Conservation (phyloP, 2,888 invertebrate species). For the Prosopocoilus inquinatus region DNA sequence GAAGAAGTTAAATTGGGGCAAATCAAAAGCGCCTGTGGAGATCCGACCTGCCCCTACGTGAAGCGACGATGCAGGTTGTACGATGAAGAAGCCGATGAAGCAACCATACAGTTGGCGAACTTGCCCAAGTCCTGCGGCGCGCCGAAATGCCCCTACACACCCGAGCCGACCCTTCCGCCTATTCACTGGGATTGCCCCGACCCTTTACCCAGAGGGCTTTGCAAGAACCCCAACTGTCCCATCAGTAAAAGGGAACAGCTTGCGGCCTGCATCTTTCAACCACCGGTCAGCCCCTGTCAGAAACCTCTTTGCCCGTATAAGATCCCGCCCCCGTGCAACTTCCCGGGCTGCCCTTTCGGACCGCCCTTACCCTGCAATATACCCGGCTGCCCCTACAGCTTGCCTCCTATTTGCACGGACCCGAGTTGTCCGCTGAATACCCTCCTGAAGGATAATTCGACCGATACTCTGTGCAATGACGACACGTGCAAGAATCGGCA, state of each 20-base stretch:
- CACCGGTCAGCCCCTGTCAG: constrained; percentile 40
- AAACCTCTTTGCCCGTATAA: constrained; percentile 41
- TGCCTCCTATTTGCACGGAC: constrained; percentile 22
- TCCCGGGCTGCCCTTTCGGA: constrained; percentile 31
- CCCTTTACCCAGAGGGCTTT: constrained; percentile 45
- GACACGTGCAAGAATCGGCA: constrained; percentile 17
- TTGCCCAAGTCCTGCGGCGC: constrained; percentile 36
- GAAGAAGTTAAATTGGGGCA: constrained; percentile 32
- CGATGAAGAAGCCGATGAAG: constrained; percentile 20
- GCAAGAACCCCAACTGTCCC: constrained; percentile 46
- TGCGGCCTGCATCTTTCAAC: constrained; percentile 31
- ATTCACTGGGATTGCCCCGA: constrained; percentile 51
- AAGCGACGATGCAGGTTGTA: constrained; percentile 11
- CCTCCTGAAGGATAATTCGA: not conserved
- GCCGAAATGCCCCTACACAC: constrained; percentile 39
- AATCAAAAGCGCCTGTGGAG: constrained; percentile 25
- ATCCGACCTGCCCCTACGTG: constrained; percentile 25
- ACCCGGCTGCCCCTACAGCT: constrained; percentile 22
- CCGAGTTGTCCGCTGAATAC: constrained; percentile 25
- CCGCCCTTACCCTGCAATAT: constrained; percentile 10
- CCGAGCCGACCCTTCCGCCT: constrained; percentile 38
- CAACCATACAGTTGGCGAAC: constrained; percentile 11
- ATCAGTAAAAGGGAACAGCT: constrained; percentile 32
- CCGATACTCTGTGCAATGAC: constrained; percentile 13
- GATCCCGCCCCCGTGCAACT: constrained; percentile 34